Percentiles rank a stretch among this genome's conserved stretches.
These are phyloP conservation scores for Rhabdomys pumilio DNA, from an alignment of 2,797 vertebrate species.

Conservation along the genomic window DNA sequence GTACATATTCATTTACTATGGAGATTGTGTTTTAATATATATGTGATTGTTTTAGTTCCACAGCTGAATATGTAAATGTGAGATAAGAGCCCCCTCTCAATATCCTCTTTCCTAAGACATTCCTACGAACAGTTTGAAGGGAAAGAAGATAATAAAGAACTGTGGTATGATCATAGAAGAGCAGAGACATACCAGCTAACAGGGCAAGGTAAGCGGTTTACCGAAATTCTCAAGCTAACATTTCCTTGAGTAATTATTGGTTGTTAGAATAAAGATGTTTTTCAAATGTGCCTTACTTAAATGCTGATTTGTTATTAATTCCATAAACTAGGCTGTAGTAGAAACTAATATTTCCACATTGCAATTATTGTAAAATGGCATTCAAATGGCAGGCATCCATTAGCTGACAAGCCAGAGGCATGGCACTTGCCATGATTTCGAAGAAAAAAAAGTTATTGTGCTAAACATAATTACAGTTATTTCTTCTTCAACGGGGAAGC, in stretches of 20 bases:
- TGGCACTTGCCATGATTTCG: constrained; percentile 64
- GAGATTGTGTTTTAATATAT: not conserved
- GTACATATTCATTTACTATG: not conserved
- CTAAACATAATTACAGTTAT: constrained; percentile 71
- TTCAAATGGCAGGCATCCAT: constrained; percentile 57
- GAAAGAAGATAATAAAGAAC: constrained; percentile 12
- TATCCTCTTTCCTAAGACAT: constrained; percentile 6
- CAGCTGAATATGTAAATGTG: not conserved
- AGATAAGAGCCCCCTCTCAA: not conserved
- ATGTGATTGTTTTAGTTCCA: not conserved
- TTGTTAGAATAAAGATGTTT: constrained; percentile 55
- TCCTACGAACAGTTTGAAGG: not conserved
- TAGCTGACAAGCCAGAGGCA: constrained; percentile 54
- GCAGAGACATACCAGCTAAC: not conserved
- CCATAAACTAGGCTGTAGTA: constrained; percentile 7
- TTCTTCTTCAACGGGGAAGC: constrained; percentile 71
- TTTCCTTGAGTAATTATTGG: constrained; percentile 36
- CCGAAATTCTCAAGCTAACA: constrained; percentile 59
- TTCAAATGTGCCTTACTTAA: constrained; percentile 27
- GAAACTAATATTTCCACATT: constrained; percentile 69
- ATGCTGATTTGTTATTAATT: constrained; percentile 63
- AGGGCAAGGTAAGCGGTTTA: constrained; percentile 5
- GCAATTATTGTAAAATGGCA: constrained; percentile 40
- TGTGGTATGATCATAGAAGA: not conserved
- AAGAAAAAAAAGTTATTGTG: constrained; percentile 41